phyloP scores from a whole-genome alignment of 2,888 invertebrate species.

The Dusona sp. region DNA sequence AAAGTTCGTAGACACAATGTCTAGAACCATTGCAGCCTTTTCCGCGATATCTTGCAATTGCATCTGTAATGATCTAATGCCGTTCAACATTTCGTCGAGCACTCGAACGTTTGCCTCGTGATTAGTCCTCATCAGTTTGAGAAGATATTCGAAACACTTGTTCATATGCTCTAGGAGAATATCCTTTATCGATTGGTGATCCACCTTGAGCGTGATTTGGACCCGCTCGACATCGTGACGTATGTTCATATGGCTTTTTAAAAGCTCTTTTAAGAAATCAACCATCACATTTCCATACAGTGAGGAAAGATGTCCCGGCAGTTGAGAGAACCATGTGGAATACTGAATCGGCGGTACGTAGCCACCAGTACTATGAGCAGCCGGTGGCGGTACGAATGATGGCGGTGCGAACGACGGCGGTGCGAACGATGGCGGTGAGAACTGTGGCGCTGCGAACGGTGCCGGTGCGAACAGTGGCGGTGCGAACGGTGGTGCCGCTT shows the following conservation, averaged over 20 bases:
- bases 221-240: neutral
- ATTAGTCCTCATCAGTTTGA: neutral
- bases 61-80: neutral
- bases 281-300: neutral
- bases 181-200: neutral
- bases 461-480: no score
- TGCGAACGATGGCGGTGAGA: neutral
- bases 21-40: neutral
- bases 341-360: neutral
- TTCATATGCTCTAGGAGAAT: neutral
- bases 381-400: neutral
- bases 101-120: neutral
- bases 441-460: neutral
- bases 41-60: neutral
- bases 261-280: conserved; percentile 7
- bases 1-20: conserved; percentile 7
- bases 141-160: neutral
- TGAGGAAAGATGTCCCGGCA: neutral
- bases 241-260: neutral
- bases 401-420: no score
- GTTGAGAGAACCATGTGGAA: neutral
- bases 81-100: neutral
- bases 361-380: neutral
- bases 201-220: neutral
- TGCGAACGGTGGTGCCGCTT: neutral